phyloP scores from a whole-genome alignment of 1,140 invertebrate genomes.

The Coelopa frigida region DNA sequence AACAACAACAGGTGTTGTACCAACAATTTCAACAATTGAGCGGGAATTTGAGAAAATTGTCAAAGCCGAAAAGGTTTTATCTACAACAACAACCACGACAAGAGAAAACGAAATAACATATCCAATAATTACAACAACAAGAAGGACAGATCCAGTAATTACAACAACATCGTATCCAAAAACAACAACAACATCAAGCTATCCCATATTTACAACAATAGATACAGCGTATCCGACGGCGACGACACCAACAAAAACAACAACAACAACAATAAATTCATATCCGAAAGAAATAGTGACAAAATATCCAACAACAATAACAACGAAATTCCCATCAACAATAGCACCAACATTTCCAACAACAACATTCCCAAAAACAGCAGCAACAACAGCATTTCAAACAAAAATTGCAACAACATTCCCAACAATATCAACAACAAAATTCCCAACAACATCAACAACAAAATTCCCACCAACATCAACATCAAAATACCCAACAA shows the following conservation, averaged over 20 bases:
- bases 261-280: not conserved
- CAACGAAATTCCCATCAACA: not conserved
- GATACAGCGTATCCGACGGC: too few relatives aligned
- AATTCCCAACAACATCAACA: not conserved
- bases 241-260: not conserved
- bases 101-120: too few relatives aligned
- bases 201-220: too few relatives aligned
- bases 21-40: conserved; percentile 9
- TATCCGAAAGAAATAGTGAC: not conserved
- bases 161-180: not conserved
- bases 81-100: too few relatives aligned
- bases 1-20: not conserved
- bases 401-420: not conserved
- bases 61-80: too few relatives aligned
- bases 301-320: too few relatives aligned
- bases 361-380: not conserved
- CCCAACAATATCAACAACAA: not conserved
- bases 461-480: not conserved
- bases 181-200: not conserved
- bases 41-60: conserved; percentile 10
- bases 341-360: not conserved
- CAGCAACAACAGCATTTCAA: too few relatives aligned
- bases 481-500: not conserved
- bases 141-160: too few relatives aligned
- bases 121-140: too few relatives aligned